phyloP scores from a whole-genome alignment of 2,113 vertebrate genomes.

The Elachura formosa region DNA sequence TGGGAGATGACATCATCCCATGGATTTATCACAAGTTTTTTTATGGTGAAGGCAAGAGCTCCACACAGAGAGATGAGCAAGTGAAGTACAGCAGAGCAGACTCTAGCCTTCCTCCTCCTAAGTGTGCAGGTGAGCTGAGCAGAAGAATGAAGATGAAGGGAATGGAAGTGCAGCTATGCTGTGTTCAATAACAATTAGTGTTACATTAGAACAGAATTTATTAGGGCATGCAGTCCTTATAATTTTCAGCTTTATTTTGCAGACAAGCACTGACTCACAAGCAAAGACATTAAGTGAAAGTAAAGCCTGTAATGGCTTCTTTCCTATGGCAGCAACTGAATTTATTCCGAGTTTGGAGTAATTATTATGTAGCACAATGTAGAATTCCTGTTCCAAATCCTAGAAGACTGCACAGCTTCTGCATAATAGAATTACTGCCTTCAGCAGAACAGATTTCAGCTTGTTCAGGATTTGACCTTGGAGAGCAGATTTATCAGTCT shows the following conservation, averaged over 20 bases:
- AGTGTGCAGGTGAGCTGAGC: neutral
- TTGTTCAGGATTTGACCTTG: neutral
- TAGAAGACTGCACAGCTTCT: neutral
- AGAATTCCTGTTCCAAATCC: neutral
- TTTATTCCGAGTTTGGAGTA: neutral
- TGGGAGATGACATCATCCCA: neutral
- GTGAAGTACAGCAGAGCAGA: neutral
- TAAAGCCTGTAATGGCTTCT: neutral
- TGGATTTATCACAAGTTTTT: neutral
- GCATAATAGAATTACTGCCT: neutral
- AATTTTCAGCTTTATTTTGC: neutral
- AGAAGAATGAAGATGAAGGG: neutral
- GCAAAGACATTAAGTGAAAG: neutral
- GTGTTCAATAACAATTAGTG: neutral
- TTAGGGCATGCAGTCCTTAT: neutral
- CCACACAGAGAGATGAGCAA: neutral
- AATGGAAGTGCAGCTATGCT: neutral
- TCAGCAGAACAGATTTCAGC: neutral
- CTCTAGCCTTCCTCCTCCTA: neutral
- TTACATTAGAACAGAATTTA: neutral
- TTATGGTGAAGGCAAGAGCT: neutral
- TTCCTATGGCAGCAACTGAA: neutral
- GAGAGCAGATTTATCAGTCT: neutral
- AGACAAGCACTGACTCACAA: neutral
- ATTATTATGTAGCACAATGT: neutral